Base-by-base conservation (phyloP, 2,113 vertebrate species). In the Pomatostomus ruficeps region DNA sequence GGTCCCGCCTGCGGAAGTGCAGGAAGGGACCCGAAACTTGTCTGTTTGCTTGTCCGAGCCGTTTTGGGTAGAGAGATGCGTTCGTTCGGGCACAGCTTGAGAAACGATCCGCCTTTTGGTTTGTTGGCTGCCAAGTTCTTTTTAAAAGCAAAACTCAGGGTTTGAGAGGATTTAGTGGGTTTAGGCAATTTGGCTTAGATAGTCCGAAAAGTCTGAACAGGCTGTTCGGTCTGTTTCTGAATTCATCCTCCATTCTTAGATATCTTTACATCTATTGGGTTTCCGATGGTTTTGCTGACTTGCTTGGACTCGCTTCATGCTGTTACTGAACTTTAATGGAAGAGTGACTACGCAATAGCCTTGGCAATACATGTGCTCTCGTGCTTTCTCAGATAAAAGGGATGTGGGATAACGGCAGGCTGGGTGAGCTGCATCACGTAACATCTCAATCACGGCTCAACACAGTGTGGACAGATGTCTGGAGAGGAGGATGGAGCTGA, bases 271-370 rank as follows among this genome's bases (percentile, higher is more conserved):
- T 88, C 48, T 63, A 0, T 24, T 31, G 9, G 51, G 4, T 61
- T 85, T 46, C 26, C 40, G 10, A 0, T 42, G 63, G 28, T 91
- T 93, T 78, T 89, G 73, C 78, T 95, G 80, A 73, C 52, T 91
- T 6, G 58, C 22, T 52, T 12, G 78, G 63, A n/a, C 18, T 91
- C 7, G 12, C 29, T 42, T 57, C 1, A 1, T 74, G 23, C 88
- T 81, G 8, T 52, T 74, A 18, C 28, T 58, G 85, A 92, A 93
- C 76, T 95, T 88, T 28, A 96, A 84, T 91, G 89, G 83, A 12
- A 91, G 91, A 86, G 91, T 68, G 70, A 31, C 43, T 93, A 52
- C 7, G 18, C 4, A n/a, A 1, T 45, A 33, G 58, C 14, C 22
- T 45, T 68, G 83, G 63, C 67, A 16, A 14, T 51, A 6, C 82